phyloP scores from a whole-genome alignment of 2,113 vertebrate genomes.

The Datnioides undecimradiatus region DNA sequence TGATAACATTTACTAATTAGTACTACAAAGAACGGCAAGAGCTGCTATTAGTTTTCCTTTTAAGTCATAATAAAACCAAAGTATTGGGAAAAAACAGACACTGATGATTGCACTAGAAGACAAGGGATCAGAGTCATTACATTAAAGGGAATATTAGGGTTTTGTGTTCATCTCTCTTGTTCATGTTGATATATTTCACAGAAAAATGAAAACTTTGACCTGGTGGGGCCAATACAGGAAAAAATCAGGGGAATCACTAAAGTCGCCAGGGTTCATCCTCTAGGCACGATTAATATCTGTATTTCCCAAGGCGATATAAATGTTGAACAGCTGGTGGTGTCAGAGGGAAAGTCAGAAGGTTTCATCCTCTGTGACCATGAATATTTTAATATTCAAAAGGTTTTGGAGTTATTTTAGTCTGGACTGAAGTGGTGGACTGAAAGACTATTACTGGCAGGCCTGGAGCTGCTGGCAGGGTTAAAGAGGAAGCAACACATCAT shows the following conservation, averaged over 20 bases:
- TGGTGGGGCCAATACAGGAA: background rate
- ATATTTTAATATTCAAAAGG: background rate
- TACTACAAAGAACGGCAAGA: background rate
- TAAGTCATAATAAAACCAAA: background rate
- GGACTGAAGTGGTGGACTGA: background rate
- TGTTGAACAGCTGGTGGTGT: background rate
- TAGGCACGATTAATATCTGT: background rate
- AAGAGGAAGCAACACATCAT: background rate
- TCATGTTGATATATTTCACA: background rate
- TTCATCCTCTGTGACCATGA: background rate
- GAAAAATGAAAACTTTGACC: background rate
- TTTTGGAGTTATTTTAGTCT: background rate
- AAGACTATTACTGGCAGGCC: background rate
- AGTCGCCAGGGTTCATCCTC: background rate
- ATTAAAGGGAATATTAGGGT: too few relatives aligned
- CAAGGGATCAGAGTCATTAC: too few relatives aligned
- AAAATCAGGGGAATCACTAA: background rate
- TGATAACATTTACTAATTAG: background rate
- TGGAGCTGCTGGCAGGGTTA: background rate
- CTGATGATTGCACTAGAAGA: background rate
- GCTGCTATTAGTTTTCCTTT: background rate
- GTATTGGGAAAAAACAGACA: too few relatives aligned
- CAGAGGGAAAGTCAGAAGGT: too few relatives aligned
- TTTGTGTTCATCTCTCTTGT: background rate
- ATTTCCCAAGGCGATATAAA: background rate